phyloP scores from a whole-genome alignment of 1,140 invertebrate species.

The Mactra quadrangularis region DNA sequence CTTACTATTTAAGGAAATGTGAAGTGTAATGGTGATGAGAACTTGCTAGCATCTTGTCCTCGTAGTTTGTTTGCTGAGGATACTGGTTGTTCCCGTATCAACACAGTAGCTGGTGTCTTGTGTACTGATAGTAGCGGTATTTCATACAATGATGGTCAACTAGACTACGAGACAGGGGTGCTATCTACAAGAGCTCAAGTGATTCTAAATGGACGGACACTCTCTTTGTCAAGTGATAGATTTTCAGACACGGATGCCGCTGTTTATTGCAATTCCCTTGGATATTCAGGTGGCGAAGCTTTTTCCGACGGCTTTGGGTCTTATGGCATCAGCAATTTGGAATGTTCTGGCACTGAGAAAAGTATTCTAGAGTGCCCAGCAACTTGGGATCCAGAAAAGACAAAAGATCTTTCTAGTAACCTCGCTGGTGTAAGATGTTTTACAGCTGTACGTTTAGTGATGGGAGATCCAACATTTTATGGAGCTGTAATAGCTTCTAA shows the following conservation, averaged over 20 bases:
- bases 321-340: slow-evolving; percentile 26
- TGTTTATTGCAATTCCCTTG: slow-evolving; percentile 39
- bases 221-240: not conserved
- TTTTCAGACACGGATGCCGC: slow-evolving; percentile 25
- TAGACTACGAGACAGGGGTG: slow-evolving; percentile 23
- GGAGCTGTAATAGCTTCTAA: slow-evolving; percentile 11
- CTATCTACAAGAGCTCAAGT: slow-evolving; percentile 7
- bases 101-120: slow-evolving; percentile 49
- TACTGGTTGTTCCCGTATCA: slow-evolving; percentile 15
- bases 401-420: not conserved
- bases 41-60: slow-evolving; percentile 1
- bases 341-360: slow-evolving; percentile 23
- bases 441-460: slow-evolving; percentile 21
- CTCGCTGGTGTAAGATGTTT: slow-evolving; percentile 48
- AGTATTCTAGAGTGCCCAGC: slow-evolving; percentile 40
- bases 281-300: slow-evolving; percentile 31
- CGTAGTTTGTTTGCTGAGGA: slow-evolving; percentile 16
- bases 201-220: not conserved
- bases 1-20: slow-evolving; percentile 19
- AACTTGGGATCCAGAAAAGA: slow-evolving; percentile 43
- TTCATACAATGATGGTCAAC: not conserved
- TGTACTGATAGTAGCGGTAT: slow-evolving; percentile 12
- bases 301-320: slow-evolving; percentile 4
- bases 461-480: slow-evolving; percentile 40
- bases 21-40: slow-evolving; percentile 23